Evolutionary conservation across 2,888 invertebrate species (phyloP), one percentile per base, ranked within the genome.

Genomic region (Magallana nippona): DNA sequence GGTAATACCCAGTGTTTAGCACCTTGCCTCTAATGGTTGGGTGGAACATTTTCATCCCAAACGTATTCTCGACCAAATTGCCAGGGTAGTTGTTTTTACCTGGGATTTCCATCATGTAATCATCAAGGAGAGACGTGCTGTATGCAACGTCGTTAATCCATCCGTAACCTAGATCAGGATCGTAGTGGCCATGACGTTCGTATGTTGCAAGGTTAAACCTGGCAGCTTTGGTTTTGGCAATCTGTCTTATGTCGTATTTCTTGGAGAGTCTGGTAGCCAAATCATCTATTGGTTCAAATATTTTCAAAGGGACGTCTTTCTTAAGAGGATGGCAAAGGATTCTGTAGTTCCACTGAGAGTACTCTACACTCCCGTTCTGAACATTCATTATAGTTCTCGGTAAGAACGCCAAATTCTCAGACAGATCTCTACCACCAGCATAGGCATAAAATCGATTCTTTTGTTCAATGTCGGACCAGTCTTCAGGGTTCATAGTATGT

Each of bases 281-380:
- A 63, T 90, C 90, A 77, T 90, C 90, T 19, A 86, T 78, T 17
- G 86, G 71, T n/a, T 55, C 32, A n/a, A 90, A 86, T 8, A 83
- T 81, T 11, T 56, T 58, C 1, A 85, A 32, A 13, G 88, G 89
- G 11, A 91, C 79, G 55, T 89, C 87, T 17, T 82, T 27, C 3
- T 87, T 86, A 32, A 90, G 19, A 56, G 89, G 89, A 83, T 90
- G 89, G 60, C 89, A 90, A 0, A 86, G 78, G 57, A 91, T 91
- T 84, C 89, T 87, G 88, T 91, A 91, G 84, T 91, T 91, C 91
- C 91, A 91, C 71, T 91, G 91, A 15, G 91, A 90, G 56, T 87
- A 89, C 32, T 89, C 87, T 2, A 89, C 87, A 15, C 86, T 87
- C 11, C 89, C 89, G 78, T 89, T 88, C 2, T 85, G 81, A 1